Conservation (phyloP, 2,113 vertebrate genomes). For the Siniperca knerii region DNA sequence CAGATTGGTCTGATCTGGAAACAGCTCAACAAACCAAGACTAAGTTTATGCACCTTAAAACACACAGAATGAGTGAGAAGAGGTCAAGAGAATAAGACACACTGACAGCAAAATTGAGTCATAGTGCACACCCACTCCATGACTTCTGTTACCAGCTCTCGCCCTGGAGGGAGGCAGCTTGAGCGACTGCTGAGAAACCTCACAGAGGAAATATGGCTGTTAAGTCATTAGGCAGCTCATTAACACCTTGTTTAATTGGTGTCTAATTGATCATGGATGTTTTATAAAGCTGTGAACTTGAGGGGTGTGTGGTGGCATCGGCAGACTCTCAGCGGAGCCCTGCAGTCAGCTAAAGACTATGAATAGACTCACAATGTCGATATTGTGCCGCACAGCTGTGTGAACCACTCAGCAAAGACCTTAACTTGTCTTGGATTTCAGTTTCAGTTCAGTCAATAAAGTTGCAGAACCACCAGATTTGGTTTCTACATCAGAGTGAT, state of each 20-base stretch:
- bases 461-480: background rate
- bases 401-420: conserved; percentile 14
- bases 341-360: conserved; percentile 8
- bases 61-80: background rate
- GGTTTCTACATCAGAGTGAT: background rate
- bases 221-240: conserved; percentile 78
- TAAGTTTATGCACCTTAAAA: conserved; percentile 6
- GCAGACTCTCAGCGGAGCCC: conserved; percentile 40
- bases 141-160: conserved; percentile 20
- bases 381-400: conserved; percentile 19
- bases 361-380: conserved; percentile 27
- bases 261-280: conserved; percentile 80
- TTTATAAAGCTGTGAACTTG: conserved; percentile 68
- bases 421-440: conserved; percentile 21
- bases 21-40: conserved; percentile 10
- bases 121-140: conserved; percentile 22
- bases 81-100: conserved; percentile 17
- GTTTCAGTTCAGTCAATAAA: background rate
- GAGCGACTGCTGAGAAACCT: conserved; percentile 47
- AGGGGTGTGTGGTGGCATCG: conserved; percentile 38
- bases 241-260: conserved; percentile 77
- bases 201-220: conserved; percentile 68
- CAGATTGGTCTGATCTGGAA: conserved; percentile 18
- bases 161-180: conserved; percentile 37
- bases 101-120: conserved; percentile 9